Evolutionary conservation across 2,113 vertebrate genomes (phyloP).

Genomic region (Peucedramus taeniatus): DNA sequence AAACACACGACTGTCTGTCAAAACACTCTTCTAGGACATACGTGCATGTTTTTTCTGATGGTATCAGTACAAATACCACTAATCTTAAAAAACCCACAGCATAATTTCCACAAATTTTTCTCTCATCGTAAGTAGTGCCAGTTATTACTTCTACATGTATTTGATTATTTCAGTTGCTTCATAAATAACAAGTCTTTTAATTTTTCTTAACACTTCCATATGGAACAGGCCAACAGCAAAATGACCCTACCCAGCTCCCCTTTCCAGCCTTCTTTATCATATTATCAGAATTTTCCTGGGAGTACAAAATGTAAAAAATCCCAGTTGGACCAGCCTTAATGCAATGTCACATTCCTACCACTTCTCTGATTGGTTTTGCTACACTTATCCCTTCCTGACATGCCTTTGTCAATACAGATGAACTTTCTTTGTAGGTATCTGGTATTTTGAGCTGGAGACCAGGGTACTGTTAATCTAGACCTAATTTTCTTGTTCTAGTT

Average conservation of each 20-base stretch:
- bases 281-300: neutral
- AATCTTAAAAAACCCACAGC: neutral
- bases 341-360: neutral
- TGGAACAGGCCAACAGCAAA: neutral
- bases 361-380: neutral
- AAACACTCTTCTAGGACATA: neutral
- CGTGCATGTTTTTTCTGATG: neutral
- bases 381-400: neutral
- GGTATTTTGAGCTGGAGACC: neutral
- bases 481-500: neutral
- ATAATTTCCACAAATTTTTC: neutral
- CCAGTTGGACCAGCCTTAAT: neutral
- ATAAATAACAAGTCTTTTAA: neutral
- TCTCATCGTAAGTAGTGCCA: neutral
- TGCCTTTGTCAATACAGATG: neutral
- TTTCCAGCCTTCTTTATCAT: neutral
- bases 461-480: neutral
- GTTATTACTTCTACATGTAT: neutral
- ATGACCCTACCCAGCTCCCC: rapidly evolving
- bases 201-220: neutral
- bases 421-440: neutral
- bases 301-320: neutral
- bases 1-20: neutral
- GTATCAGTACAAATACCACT: neutral
- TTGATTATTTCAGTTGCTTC: neutral